These are phyloP conservation scores for Xerus rutilus DNA, from an alignment of 2,797 vertebrate genomes.

Conservation along the genomic window DNA sequence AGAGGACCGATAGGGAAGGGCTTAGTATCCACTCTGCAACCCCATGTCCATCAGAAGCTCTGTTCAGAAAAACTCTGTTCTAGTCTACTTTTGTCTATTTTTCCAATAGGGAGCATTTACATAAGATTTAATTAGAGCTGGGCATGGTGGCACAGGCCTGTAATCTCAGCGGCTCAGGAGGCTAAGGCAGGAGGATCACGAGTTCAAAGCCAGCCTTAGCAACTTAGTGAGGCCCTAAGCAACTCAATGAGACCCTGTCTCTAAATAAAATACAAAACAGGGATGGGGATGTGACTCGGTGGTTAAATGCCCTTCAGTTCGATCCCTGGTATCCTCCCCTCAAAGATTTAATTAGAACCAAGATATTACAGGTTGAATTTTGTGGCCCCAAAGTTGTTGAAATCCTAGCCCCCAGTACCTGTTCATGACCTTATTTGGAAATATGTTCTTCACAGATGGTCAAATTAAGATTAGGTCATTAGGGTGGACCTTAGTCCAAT, in stretches of 20 bases:
- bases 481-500: neutral
- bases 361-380: neutral
- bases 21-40: neutral
- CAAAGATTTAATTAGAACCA: neutral
- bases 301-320: too few relatives aligned
- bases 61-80: neutral
- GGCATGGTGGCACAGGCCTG: too few relatives aligned
- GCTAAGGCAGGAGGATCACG: too few relatives aligned
- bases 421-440: slow-evolving; percentile 2
- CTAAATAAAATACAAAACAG: too few relatives aligned
- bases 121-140: neutral
- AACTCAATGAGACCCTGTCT: too few relatives aligned
- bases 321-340: too few relatives aligned
- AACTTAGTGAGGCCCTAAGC: too few relatives aligned
- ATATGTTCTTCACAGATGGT: neutral
- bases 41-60: neutral
- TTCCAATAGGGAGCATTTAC: neutral
- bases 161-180: too few relatives aligned
- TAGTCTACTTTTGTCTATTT: neutral
- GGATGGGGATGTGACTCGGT: too few relatives aligned
- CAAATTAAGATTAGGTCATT: neutral
- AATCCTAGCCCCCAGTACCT: neutral
- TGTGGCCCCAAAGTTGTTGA: neutral
- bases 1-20: neutral
- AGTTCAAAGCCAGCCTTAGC: too few relatives aligned